Conservation (phyloP, 2,113 vertebrate species). For the Pachycephala philippinensis region DNA sequence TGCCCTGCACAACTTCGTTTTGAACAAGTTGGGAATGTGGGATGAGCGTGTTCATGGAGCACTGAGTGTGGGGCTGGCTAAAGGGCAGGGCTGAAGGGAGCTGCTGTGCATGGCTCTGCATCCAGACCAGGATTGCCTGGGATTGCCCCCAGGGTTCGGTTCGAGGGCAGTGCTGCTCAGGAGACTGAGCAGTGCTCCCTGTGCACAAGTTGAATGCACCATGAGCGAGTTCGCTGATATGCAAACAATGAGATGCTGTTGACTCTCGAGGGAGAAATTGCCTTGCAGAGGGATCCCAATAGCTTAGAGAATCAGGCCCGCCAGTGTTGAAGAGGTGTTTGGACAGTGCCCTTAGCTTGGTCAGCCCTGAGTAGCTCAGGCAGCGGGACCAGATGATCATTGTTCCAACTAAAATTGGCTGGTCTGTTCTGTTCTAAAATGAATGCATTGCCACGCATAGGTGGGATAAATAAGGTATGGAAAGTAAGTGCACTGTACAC, state of each 20-base stretch:
- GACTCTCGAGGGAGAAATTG: background rate
- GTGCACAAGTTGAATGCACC: too few relatives aligned
- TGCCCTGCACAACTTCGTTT: background rate
- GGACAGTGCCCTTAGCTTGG: background rate
- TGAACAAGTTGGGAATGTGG: background rate
- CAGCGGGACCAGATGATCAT: background rate
- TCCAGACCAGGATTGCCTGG: background rate
- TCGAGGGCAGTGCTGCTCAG: background rate
- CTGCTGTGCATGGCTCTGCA: background rate
- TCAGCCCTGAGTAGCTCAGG: background rate
- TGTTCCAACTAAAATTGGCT: background rate
- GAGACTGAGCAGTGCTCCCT: background rate
- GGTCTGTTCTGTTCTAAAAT: background rate
- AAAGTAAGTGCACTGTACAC: background rate
- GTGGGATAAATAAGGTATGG: too few relatives aligned
- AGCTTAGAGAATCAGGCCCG: background rate
- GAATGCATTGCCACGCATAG: background rate
- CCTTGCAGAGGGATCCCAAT: too few relatives aligned
- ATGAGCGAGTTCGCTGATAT: background rate
- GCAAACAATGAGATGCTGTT: background rate
- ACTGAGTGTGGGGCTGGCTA: too few relatives aligned
- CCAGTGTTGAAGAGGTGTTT: background rate
- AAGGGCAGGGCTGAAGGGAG: background rate
- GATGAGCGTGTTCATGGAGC: accelerated
- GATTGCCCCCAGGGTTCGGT: background rate